A percentile compares a stretch with the other conserved stretches of the same genome.
These are phyloP conservation scores for Sebastes diploproa DNA, from an alignment of 2,797 vertebrate genomes.

Conservation along the genomic window DNA sequence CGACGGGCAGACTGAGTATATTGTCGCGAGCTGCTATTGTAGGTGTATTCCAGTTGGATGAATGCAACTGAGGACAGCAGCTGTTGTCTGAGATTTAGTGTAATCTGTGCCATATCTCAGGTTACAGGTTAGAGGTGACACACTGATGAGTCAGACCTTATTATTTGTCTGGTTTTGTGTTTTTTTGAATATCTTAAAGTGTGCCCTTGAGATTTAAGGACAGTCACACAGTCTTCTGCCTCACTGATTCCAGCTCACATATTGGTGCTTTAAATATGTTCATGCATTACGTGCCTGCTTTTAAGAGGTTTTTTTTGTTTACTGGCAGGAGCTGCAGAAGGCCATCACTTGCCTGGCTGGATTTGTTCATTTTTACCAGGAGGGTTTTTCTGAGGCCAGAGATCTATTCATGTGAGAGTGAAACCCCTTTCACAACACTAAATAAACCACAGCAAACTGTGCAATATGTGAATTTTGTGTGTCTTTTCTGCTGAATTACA, in stretches of 20 bases:
- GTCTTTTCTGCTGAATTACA: neutral
- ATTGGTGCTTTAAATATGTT: constrained; percentile 1
- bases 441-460: constrained; percentile 4
- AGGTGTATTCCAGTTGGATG: constrained; percentile 39
- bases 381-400: constrained; percentile 73
- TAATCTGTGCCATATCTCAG: constrained; percentile 42
- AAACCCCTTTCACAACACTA: neutral
- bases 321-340: constrained; percentile 70
- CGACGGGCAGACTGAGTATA: neutral
- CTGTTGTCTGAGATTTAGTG: constrained; percentile 60
- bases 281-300: neutral
- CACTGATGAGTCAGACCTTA: neutral
- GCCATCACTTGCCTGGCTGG: constrained; percentile 70
- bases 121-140: constrained; percentile 38
- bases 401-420: constrained; percentile 78
- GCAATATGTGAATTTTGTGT: neutral
- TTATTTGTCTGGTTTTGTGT: neutral
- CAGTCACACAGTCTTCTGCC: neutral
- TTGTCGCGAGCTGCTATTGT: constrained; percentile 4
- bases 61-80: constrained; percentile 40
- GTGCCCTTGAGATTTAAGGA: neutral
- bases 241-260: neutral
- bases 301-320: neutral
- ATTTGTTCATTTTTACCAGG: constrained; percentile 77
- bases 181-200: neutral